These are phyloP conservation scores for Marasmarcha lunaedactyla DNA, from an alignment of 2,888 invertebrate genomes.

Conservation along the genomic window DNA sequence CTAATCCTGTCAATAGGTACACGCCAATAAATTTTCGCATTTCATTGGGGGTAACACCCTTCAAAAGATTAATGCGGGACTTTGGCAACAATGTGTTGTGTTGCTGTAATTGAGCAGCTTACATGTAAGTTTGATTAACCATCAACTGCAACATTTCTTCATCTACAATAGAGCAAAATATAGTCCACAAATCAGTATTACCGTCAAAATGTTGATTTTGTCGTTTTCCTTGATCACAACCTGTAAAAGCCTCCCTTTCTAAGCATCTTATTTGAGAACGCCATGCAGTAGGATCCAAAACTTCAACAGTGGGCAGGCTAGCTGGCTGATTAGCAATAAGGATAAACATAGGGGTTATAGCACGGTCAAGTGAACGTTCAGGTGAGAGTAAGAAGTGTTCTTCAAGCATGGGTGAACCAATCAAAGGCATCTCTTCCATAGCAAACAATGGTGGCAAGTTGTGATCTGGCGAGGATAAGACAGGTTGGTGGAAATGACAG, in stretches of 20 bases:
- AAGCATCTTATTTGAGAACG: no score
- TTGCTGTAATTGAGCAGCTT: conserved; percentile 8
- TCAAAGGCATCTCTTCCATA: not conserved
- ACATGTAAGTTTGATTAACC: conserved; percentile 10
- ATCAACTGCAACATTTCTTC: conserved; percentile 8
- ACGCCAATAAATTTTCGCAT: conserved; percentile 13
- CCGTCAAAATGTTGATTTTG: not conserved
- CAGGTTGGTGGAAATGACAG: no score
- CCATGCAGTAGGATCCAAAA: no score
- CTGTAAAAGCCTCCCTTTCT: no score
- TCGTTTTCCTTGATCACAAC: no score
- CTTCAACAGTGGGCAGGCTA: no score
- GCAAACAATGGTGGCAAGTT: not conserved
- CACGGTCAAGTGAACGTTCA: not conserved
- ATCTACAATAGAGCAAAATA: conserved; percentile 3
- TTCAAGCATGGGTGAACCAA: not conserved
- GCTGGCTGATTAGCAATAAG: not conserved
- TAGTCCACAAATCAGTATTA: conserved; percentile 1
- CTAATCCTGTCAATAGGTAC: conserved; percentile 10
- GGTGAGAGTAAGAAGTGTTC: not conserved
- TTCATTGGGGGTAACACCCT: conserved; percentile 10
- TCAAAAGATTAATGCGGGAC: conserved; percentile 11
- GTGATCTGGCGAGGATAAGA: not conserved
- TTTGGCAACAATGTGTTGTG: no score
- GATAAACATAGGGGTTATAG: not conserved